Base-by-base conservation (phyloP, 2,113 vertebrate species). In the Eira barbara region DNA sequence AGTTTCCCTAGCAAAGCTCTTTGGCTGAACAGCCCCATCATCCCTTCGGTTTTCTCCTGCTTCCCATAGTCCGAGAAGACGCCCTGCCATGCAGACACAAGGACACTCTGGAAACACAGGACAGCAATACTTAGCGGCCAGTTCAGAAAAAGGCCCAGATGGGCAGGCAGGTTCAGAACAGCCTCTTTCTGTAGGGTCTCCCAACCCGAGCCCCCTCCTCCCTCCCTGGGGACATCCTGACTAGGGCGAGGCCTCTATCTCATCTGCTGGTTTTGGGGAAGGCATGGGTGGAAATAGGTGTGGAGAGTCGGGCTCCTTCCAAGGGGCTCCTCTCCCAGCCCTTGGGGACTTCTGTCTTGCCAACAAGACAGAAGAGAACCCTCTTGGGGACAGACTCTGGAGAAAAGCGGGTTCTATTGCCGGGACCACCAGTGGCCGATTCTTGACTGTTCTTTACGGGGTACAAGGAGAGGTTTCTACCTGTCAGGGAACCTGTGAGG, bases 251-350 rank as follows among this genome's bases (percentile, higher is more conserved):
- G 1, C 31, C 13, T 31, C 71, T 25, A 3, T 57, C 67, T 39
- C 8, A 29, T n/a, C 17, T 89, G 20, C 7, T 2, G 2, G 12
- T 45, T 52, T 57, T 4, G 18, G 47, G 59, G 65, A 88, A 39
- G 34, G 7, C 18, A 10, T 0, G n/a, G 42, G 14, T 7, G 3
- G 20, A 45, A 6, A 13, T 1, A 1, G 78, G 29, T 10, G 2
- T 39, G 11, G 7, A 34, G 73, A 10, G 1, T 27, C 67, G 57
- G 76, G 12, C 18, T 59, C 27, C 34, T 65, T 69, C 52, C 42
- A n/a, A 0, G 1, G 45, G 47, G 73, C 65, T 34, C 61, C 23
- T 49, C 63, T 29, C 4, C 1, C 12, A 23, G 23, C 18, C 42
- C 31, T 9, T 1, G 9, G 63, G 0, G 21, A 13, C 63, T 93